Percentiles rank a stretch among this genome's conserved stretches.
Evolutionary conservation across 2,113 vertebrate species (phyloP).

Genomic region (Ivindomyrus marchei): DNA sequence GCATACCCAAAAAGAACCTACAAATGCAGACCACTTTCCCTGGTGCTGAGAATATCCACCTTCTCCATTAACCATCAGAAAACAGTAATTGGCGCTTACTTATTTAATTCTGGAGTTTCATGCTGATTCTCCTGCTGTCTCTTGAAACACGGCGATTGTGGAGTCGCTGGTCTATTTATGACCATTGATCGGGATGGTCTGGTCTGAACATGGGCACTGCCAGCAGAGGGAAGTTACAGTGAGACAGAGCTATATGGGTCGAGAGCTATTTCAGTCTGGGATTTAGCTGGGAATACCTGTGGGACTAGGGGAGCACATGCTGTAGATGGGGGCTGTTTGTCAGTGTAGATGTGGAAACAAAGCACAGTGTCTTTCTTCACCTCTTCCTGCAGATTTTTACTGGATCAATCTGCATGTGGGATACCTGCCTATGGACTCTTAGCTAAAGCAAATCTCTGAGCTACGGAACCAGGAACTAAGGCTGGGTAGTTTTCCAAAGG

Average conservation of each 20-base stretch:
- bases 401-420: constrained; percentile 25
- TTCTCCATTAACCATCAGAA: neutral
- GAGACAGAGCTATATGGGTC: constrained; percentile 15
- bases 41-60: neutral
- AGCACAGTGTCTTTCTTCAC: neutral
- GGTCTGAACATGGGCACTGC: neutral
- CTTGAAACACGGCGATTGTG: neutral
- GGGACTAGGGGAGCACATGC: neutral
- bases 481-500: neutral
- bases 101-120: neutral
- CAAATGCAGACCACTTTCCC: neutral
- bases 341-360: neutral
- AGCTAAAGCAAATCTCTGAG: constrained; percentile 11
- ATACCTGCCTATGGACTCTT: constrained; percentile 6
- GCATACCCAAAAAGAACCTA: neutral
- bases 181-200: neutral
- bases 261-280: constrained; percentile 19
- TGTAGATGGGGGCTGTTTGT: neutral
- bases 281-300: constrained; percentile 12
- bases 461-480: neutral
- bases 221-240: neutral
- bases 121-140: neutral
- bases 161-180: neutral
- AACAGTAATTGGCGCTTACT: neutral
- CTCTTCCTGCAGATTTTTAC: constrained; percentile 22